phyloP scores from a whole-genome alignment of 2,888 invertebrate species.

The Pristionchus exspectatus region DNA sequence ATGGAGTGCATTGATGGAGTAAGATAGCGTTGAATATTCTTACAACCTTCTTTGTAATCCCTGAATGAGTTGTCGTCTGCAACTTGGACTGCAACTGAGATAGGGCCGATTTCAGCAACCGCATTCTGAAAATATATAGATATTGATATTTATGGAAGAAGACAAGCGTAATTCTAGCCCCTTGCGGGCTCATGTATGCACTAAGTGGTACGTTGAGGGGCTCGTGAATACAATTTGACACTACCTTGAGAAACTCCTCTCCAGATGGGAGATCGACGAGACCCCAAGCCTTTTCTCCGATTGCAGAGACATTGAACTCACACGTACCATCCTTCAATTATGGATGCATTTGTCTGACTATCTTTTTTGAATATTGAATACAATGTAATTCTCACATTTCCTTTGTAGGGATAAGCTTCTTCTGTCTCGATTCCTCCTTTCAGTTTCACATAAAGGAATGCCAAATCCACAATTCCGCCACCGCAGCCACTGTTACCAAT shows the following conservation, averaged over 20 bases:
- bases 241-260: slow-evolving; percentile 21
- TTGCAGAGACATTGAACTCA: background rate
- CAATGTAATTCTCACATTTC: slow-evolving; percentile 53
- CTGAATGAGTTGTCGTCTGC: too few species aligned
- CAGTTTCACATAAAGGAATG: slow-evolving; percentile 79
- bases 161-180: too few species aligned
- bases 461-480: slow-evolving; percentile 79
- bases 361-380: background rate
- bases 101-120: background rate
- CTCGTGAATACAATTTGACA: too few species aligned
- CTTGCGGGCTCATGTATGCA: too few species aligned
- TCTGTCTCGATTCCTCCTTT: slow-evolving; percentile 90
- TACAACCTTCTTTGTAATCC: too few species aligned
- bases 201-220: too few species aligned
- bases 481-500: slow-evolving; percentile 74
- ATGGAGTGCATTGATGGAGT: background rate
- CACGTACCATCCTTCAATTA: background rate
- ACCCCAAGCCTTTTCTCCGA: background rate
- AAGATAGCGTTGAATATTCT: too few species aligned
- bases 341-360: too few species aligned
- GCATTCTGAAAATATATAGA: background rate
- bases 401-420: slow-evolving; percentile 87
- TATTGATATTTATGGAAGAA: too few species aligned
- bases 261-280: background rate
- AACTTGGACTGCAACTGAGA: background rate